Evolutionary conservation across 1,140 invertebrate genomes (phyloP), one percentile per base, ranked within the genome.

Genomic region (Riptortus pedestris): DNA sequence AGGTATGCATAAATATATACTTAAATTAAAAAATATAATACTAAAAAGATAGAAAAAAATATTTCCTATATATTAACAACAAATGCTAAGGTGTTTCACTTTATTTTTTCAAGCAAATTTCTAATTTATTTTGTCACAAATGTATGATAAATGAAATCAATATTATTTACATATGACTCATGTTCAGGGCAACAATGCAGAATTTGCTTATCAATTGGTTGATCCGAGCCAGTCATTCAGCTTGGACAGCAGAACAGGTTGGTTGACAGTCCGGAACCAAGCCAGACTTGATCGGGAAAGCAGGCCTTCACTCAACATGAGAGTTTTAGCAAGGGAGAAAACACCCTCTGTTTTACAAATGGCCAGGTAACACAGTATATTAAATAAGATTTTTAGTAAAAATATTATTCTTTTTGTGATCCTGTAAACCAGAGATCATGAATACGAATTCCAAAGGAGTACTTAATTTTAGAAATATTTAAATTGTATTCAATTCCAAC

Each of bases 251-350:
- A 75, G 81, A 62, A 83, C 82, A 4, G 91, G 91, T 0, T 92
- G 90, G 89, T 79, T 93, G 3, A 91, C 88, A 1, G 91, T 93
- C 16, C 80, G 83, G 33, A 86, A 87, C 71, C 83, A 91, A 74
- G 83, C 80, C 3, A 77, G 88, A 33, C 73, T 93, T 47, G 90
- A 93, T 70, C 78, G 90, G 28, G 91, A 93, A 72, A 79, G 80
- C 65, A 80, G 85, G 26, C 75, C 82, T 2, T 79, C 81, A 0
- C 73, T 92, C 2, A 77, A 79, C 52, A 83, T 92, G 78, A 81
- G 81, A 70, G 87, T 91, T 0, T 81, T 81, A 66, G 87, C 90
- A 0, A 79, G 87, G 65, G 88, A 92, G 72, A 86, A 85, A 69
- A 77, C 77, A 28, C 81, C 80, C 0, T 86, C 80, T 68, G 78